phyloP scores from a whole-genome alignment of 2,888 invertebrate genomes.

The Phaonia tiefii region DNA sequence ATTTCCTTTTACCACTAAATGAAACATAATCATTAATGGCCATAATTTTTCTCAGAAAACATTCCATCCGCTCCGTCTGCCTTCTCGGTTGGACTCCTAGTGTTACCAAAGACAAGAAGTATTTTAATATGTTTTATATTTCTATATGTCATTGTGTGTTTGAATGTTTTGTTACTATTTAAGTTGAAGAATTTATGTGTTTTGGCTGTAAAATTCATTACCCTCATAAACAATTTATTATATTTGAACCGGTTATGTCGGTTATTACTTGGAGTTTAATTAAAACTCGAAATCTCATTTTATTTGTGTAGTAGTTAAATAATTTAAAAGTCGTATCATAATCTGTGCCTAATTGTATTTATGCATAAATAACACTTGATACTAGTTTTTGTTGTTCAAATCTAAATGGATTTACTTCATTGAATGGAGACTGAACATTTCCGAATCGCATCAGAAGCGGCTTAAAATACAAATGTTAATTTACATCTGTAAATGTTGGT shows the following conservation, averaged over 20 bases:
- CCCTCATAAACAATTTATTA: conserved; percentile 14
- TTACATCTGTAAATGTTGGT: no score
- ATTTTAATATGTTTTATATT: no score
- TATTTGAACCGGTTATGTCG: conserved; percentile 19
- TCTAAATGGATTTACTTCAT: conserved; percentile 23
- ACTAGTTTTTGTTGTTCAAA: background rate
- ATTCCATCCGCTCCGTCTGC: no score
- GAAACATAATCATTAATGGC: no score
- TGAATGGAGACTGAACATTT: conserved; percentile 27
- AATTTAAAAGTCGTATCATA: conserved; percentile 5
- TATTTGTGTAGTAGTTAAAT: background rate
- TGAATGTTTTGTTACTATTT: conserved; percentile 2
- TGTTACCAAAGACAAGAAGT: no score
- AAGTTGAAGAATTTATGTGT: conserved; percentile 16
- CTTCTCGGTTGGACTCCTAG: no score
- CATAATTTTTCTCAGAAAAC: no score
- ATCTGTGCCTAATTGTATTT: conserved; percentile 14
- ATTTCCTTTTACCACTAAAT: no score
- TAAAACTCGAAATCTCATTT: conserved; percentile 33
- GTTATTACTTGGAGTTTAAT: conserved; percentile 21
- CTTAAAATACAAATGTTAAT: no score
- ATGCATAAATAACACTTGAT: conserved; percentile 9
- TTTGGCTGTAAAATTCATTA: conserved; percentile 32
- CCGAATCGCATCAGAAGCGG: background rate
- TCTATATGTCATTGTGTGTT: no score